Conservation (phyloP, 1,140 invertebrate species). For the Pinna nobilis region DNA sequence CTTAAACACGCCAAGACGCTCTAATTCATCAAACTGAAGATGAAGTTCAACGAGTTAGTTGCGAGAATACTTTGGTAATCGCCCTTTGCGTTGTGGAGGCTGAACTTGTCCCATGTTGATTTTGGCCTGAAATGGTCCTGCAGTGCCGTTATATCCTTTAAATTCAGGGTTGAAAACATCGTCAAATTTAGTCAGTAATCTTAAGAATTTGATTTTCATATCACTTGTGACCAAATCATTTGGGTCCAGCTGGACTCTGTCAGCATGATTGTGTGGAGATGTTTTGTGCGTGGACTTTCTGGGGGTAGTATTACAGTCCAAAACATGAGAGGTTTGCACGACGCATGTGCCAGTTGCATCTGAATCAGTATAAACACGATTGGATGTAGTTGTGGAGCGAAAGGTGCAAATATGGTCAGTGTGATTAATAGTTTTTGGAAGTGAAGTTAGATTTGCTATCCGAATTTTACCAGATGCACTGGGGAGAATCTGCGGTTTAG, state of each 20-base stretch:
- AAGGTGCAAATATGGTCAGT: constrained; percentile 46
- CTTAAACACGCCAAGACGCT: constrained; percentile 11
- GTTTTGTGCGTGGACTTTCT: too few relatives aligned
- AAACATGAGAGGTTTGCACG: too few relatives aligned
- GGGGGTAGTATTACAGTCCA: too few relatives aligned
- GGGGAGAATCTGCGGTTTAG: constrained; percentile 2
- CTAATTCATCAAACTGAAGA: constrained; percentile 45
- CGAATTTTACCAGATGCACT: constrained; percentile 31
- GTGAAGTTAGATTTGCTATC: constrained; percentile 34
- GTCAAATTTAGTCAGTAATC: background rate
- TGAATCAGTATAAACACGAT: too few relatives aligned
- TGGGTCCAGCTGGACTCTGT: too few relatives aligned
- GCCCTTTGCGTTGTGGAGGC: constrained; percentile 47
- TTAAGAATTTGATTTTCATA: background rate
- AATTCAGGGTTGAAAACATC: constrained; percentile 31
- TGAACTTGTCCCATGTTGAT: constrained; percentile 48
- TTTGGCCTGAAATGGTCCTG: constrained; percentile 39
- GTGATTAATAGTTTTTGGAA: constrained; percentile 12
- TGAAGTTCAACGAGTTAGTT: constrained; percentile 37
- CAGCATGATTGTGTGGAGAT: too few relatives aligned
- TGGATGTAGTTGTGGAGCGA: background rate
- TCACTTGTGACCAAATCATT: background rate
- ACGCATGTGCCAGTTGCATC: too few relatives aligned
- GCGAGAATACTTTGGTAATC: constrained; percentile 46
- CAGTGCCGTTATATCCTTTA: constrained; percentile 44